Evolutionary conservation across 2,797 vertebrate genomes (phyloP).

Genomic region (Catamblyrhynchus diadema): DNA sequence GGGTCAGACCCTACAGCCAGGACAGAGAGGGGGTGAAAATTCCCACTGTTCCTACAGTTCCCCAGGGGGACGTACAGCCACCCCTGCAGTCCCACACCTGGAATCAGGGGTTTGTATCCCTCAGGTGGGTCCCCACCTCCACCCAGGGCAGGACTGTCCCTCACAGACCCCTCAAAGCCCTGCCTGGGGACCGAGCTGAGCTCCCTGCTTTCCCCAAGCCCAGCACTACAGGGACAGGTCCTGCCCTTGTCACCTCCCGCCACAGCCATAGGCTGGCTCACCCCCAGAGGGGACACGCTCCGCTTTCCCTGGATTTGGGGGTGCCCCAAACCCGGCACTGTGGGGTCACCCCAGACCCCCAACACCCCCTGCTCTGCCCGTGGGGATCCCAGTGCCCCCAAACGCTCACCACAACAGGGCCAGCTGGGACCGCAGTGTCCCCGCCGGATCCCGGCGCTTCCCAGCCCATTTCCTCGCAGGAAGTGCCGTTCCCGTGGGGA

Average conservation of each 20-base stretch:
- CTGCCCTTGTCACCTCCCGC: not conserved
- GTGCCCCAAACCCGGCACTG: not conserved
- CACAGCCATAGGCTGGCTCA: not conserved
- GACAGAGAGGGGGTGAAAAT: not conserved
- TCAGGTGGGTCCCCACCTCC: not conserved
- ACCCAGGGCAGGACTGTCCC: not conserved
- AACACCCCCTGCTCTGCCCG: not conserved
- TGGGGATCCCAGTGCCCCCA: not conserved
- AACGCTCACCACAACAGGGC: not conserved
- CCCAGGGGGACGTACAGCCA: not conserved
- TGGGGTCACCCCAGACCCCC: not conserved
- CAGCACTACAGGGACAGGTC: not conserved
- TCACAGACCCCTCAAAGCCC: not conserved
- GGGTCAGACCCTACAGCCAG: not conserved
- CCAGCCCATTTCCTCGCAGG: conserved; percentile 46
- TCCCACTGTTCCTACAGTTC: fast-evolving
- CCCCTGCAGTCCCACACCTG: fast-evolving
- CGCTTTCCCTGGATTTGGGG: fast-evolving
- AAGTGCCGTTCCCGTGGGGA: not conserved
- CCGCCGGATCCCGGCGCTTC: not conserved
- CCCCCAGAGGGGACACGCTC: fast-evolving
- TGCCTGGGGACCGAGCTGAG: not conserved
- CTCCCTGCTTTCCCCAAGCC: not conserved
- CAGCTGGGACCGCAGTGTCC: not conserved
- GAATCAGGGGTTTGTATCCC: fast-evolving